Percentiles rank a stretch among this genome's conserved stretches.
Evolutionary conservation across 2,113 vertebrate species (phyloP).

Genomic region (Hippocampus comes): DNA sequence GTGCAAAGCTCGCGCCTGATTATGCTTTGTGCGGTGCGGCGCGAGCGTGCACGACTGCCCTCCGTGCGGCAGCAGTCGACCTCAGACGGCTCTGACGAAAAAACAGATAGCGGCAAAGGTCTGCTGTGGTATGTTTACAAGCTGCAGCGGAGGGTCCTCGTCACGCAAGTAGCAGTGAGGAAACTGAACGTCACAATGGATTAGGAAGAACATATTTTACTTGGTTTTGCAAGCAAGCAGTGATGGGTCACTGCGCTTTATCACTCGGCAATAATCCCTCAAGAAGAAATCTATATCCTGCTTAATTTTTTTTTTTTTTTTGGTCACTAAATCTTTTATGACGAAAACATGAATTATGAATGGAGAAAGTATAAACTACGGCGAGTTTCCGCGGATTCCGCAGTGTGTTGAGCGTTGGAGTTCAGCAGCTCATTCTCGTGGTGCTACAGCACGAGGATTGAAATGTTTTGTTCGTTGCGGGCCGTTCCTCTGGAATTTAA

Average conservation of each 20-base stretch:
- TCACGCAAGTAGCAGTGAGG: not conserved
- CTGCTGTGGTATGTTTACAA: not conserved
- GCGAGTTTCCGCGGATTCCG: not conserved
- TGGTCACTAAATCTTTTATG: conserved; percentile 55
- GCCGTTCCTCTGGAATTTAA: not conserved
- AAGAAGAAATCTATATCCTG: conserved; percentile 20
- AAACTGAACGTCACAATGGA: not conserved
- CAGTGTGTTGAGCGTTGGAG: not conserved
- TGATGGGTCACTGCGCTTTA: not conserved
- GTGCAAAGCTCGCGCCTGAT: no score
- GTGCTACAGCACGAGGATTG: not conserved
- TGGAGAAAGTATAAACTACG: conserved; percentile 14
- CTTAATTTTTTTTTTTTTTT: conserved; percentile 12
- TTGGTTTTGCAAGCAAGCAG: not conserved
- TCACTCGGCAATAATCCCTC: not conserved
- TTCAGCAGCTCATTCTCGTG: not conserved
- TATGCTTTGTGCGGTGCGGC: no score
- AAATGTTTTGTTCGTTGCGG: not conserved
- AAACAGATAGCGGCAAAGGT: not conserved
- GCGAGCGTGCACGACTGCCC: no score
- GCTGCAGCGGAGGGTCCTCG: not conserved
- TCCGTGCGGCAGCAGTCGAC: no score
- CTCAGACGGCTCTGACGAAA: no score
- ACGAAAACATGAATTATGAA: not conserved
- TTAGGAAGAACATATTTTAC: not conserved